Base-by-base conservation (phyloP, 2,888 invertebrate genomes). In the Agrenia bidenticulata region DNA sequence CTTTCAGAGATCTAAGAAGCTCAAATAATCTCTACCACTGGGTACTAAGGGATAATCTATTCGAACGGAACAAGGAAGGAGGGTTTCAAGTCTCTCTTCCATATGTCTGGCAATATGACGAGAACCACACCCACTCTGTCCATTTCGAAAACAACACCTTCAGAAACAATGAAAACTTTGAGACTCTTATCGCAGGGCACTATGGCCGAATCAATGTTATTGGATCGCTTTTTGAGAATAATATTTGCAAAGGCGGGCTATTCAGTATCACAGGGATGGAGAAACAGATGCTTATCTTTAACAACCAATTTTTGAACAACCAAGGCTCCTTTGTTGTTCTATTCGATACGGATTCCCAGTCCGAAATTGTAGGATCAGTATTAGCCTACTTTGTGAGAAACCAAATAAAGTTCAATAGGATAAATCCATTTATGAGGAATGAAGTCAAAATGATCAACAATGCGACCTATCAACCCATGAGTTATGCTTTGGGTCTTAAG, bases 11-110 rank as follows among this genome's bases (percentile, higher is more conserved):
- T 80, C 86, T 98, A 76, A 87, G 95, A 74, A 90, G 94, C 70
- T 95, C 97, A 0, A 98, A 98, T 78, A 99, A 99, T 81, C 84
- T 99, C 1, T 99, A 95, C 83, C 94, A 97, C 79, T 99, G 98
- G 85, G 84, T 91, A 26, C 80, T 97, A 55, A 89, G 90, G 79
- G 90, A 93, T 77, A 90, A 90, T 66, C 87, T 89, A 0, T 86
- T 99, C 69, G 91, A 92, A 78, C 85, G 90, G 72, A 98, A 97
- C 78, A 83, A 84, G 66, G 85, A 85, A 26, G 93, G 94, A 13
- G 98, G 98, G 1, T 88, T 99, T 73, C 88, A 92, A 77, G 84
- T 98, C 2, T 86, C 88, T 13, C 81, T 99, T 41, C 99, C 99
- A 0, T 94, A 94, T 76, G 95, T 96, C 1, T 94, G 94, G 93